Evolutionary conservation across 2,113 vertebrate genomes (phyloP), one percentile per base, ranked within the genome.

Genomic region (Pseudorectes ferrugineus): DNA sequence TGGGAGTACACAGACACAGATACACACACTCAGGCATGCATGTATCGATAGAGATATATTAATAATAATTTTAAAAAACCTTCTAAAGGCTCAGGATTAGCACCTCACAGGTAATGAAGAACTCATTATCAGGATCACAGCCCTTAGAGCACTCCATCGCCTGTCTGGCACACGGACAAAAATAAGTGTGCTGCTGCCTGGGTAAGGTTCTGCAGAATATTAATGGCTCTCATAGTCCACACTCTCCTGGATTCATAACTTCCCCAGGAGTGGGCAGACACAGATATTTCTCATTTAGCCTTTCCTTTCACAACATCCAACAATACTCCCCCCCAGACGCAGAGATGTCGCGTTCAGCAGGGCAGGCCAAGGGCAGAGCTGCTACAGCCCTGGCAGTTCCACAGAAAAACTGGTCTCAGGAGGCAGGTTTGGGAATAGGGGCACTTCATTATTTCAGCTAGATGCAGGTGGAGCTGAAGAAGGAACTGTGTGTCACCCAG

Each of bases 1-100:
- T 33, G 31, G 40, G 12, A 29, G n/a, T 3, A 22, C 8, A 33
- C 25, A 59, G 4, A 25, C 20, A 46, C 0, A 80, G 29, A 84
- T 10, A 38, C 2, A 29, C 21, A 78, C 12, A 13, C 20, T 79
- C 40, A 48, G 18, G 51, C 10, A 11, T 7, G 11, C 10, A 65
- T 51, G 57, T 38, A 81, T 25, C 68, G 33, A 72, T 48, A 68
- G 23, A 74, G 42, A 52, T 19, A 46, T 57, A 33, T 74, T 61
- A 87, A 87, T 65, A 59, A 77, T 48, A 55, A 38, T 23, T 57
- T 36, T 18, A 1, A 10, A 38, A 46, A 55, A 1, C 1, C 22
- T 79, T 93, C 76, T 81, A 73, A 91, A 82, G 43, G 72, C 88
- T 70, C 57, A 86, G 70, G 88, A 89, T 92, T 82, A 94, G 80